A percentile compares a stretch with the other conserved stretches of the same genome.
These are phyloP conservation scores for Drosophila dunni DNA, from an alignment of 1,140 invertebrate genomes.

Conservation along the genomic window DNA sequence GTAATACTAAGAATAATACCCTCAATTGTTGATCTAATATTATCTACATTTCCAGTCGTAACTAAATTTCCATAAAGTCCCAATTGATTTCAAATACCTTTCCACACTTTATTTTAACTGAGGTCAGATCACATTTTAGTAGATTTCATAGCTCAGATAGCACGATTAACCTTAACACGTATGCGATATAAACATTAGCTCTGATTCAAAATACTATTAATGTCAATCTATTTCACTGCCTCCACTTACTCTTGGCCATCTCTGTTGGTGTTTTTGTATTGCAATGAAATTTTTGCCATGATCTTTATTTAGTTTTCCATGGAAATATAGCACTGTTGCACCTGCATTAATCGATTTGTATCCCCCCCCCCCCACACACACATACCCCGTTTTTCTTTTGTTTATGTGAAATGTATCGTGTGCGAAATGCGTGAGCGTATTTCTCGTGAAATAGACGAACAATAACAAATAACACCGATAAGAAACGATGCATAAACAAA, in stretches of 20 bases:
- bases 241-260: neutral
- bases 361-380: neutral
- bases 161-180: too few species aligned
- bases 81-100: too few species aligned
- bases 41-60: too few species aligned
- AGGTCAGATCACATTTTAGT: too few species aligned
- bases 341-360: slow-evolving; percentile 4
- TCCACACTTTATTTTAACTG: too few species aligned
- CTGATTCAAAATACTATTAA: neutral
- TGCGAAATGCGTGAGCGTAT: slow-evolving; percentile 29
- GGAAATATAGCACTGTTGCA: slow-evolving; percentile 29
- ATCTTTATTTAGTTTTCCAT: slow-evolving; percentile 7
- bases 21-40: too few species aligned
- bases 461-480: slow-evolving; percentile 18
- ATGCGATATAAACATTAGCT: neutral
- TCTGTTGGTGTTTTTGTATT: neutral
- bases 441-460: slow-evolving; percentile 21
- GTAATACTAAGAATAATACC: too few species aligned
- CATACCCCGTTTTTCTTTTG: slow-evolving; percentile 15
- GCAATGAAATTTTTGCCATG: neutral
- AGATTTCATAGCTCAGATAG: too few species aligned
- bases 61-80: too few species aligned
- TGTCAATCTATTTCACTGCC: neutral
- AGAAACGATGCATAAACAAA: slow-evolving; percentile 27
- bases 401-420: slow-evolving; percentile 40